Evolutionary conservation across 2,113 vertebrate species (phyloP), one percentile per base, ranked within the genome.

Genomic region (Poeciliopsis turrubarensis): DNA sequence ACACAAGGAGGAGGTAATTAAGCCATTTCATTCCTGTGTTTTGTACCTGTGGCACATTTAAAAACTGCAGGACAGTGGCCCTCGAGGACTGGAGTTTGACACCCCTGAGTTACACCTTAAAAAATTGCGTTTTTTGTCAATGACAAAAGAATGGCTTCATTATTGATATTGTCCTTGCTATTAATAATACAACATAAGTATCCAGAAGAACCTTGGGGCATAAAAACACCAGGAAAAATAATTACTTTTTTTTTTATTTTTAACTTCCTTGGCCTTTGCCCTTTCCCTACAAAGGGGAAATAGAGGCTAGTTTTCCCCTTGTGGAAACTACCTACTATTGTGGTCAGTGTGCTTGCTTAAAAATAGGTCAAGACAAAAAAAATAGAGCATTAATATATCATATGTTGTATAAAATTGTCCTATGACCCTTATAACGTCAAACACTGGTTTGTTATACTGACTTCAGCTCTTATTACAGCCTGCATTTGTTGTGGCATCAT

Each of bases 31-130:
- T n/a, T n/a, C n/a, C n/a, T n/a, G n/a, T n/a, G n/a, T n/a, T n/a
- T n/a, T n/a, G n/a, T n/a, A n/a, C n/a, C n/a, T n/a, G n/a, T n/a
- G n/a, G n/a, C n/a, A n/a, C n/a, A n/a, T n/a, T n/a, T n/a, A n/a
- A n/a, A n/a, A n/a, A n/a, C n/a, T n/a, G n/a, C n/a, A n/a, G n/a
- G n/a, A n/a, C n/a, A n/a, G n/a, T n/a, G n/a, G n/a, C n/a, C n/a
- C n/a, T n/a, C n/a, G n/a, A n/a, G n/a, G n/a, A n/a, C n/a, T n/a
- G n/a, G n/a, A n/a, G n/a, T n/a, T n/a, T n/a, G n/a, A n/a, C n/a
- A n/a, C n/a, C n/a, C n/a, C n/a, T 7, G 4, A 80, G 79, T 47
- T 51, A 68, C 80, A 82, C 81, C 84, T 86, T 86, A 87, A 89
- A 88, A 82, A 44, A 29, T 2, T 1, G 65, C 47, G 75, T 76